Percentiles rank a stretch among this genome's conserved stretches.
phyloP scores from a whole-genome alignment of 53 echinoderm and acorn worm species.

The Actinopyga echinites region DNA sequence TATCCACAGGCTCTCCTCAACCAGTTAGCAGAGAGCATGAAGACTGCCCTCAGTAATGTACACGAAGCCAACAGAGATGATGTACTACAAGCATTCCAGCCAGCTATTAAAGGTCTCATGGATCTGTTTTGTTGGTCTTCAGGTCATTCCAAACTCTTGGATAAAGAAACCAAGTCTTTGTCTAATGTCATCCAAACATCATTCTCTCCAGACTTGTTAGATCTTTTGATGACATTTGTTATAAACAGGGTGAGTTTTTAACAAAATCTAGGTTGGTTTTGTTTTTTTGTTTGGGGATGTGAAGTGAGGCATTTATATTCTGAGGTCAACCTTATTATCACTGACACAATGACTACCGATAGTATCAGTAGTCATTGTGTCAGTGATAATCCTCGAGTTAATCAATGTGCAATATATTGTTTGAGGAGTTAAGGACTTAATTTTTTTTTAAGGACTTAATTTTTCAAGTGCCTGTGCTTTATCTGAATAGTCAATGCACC shows the following conservation, averaged over 20 bases:
- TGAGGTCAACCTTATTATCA: too few relatives aligned
- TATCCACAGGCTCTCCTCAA: neutral
- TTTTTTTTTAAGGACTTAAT: too few relatives aligned
- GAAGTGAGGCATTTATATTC: too few relatives aligned
- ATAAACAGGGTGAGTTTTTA: slow-evolving; percentile 21
- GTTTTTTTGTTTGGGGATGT: too few relatives aligned
- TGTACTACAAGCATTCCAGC: neutral
- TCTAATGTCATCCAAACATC: slow-evolving; percentile 10
- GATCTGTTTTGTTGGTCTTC: slow-evolving; percentile 3
- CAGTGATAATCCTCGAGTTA: too few relatives aligned
- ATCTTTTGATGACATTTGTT: slow-evolving; percentile 8
- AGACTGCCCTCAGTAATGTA: slow-evolving; percentile 22
- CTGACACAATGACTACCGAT: too few relatives aligned
- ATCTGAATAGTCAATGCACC: too few relatives aligned
- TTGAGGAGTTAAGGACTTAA: too few relatives aligned
- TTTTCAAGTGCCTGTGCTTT: too few relatives aligned
- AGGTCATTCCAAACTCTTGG: neutral
- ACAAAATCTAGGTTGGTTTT: neutral
- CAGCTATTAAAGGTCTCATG: neutral
- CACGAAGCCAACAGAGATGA: slow-evolving; percentile 25
- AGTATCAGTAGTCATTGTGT: too few relatives aligned
- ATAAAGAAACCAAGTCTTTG: neutral
- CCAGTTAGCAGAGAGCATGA: slow-evolving; percentile 23
- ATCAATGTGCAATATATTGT: too few relatives aligned
- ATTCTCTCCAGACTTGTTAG: neutral